Base-by-base conservation (phyloP, 1,140 invertebrate species). In the Callitettix versicolor region DNA sequence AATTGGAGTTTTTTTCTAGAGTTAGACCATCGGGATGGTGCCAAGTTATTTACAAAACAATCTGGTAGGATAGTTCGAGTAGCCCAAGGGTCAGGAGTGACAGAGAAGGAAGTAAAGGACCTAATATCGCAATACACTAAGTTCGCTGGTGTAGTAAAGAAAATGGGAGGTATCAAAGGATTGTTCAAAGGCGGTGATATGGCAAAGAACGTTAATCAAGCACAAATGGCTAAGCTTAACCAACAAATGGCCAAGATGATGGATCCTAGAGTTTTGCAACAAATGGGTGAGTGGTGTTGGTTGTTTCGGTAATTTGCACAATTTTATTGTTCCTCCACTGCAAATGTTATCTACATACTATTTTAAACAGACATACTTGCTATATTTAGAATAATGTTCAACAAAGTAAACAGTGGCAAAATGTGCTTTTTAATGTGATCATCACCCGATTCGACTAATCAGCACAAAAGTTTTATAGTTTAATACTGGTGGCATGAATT, bases 221-320 rank as follows among this genome's bases (percentile, higher is more conserved):
- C 83, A 21, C 96, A 99, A 78, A 99, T 99, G 93, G 87, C 90
- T 0, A 97, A 98, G 75, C 74, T 99, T 0, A 99, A 99, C 74
- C 94, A 98, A 73, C 95, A 99, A 74, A 99, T 99, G 93, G 95
- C 96, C 4, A 96, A 95, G 70, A 98, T 99, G 93, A 99, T 99
- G 86, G 96, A 99, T 76, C 96, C 97, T 0, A 76, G 93, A 61
- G 91, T 99, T 53, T 75, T 99, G 40, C 94, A 98, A 64, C 88
- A 93, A 76, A 91, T 91, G 85, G 87, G 86, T 85, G 68, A 67
- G 70, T 63, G 41, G 26, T 43, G 18, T 7, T 51, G 38, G 47
- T n/a, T n/a, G n/a, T n/a, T n/a, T n/a, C n/a, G n/a, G n/a, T n/a
- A n/a, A n/a, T n/a, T n/a, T n/a, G n/a, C n/a, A n/a, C n/a, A n/a